phyloP scores from a whole-genome alignment of 2,113 vertebrate species.

The Fulica atra region DNA sequence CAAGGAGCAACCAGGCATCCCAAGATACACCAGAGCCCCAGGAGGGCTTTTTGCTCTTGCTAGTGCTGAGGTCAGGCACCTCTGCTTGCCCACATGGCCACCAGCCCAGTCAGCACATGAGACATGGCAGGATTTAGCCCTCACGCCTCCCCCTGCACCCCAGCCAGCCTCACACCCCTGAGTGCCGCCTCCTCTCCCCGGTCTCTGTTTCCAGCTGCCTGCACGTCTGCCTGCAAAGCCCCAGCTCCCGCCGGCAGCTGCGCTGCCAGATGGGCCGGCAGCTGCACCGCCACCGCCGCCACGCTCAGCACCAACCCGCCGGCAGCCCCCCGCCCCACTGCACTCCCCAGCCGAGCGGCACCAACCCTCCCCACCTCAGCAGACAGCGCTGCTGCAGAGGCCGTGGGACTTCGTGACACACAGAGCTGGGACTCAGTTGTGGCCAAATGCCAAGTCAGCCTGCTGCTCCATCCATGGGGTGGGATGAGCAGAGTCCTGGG shows the following conservation, averaged over 20 bases:
- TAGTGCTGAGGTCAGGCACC: not conserved
- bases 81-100: accelerated
- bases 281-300: not conserved
- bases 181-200: not conserved
- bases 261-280: constrained; percentile 21
- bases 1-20: not conserved
- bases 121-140: not conserved
- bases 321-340: not conserved
- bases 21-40: not conserved
- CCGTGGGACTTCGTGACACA: not conserved
- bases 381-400: not conserved
- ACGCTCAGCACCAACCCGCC: not conserved
- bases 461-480: accelerated
- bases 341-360: not conserved
- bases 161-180: accelerated
- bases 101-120: not conserved
- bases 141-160: accelerated
- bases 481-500: not conserved
- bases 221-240: not conserved
- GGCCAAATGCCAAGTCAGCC: not conserved
- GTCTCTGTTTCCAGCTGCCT: not conserved
- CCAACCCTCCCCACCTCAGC: accelerated
- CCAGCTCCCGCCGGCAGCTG: not conserved
- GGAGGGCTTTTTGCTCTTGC: not conserved
- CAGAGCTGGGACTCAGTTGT: not conserved